phyloP scores from a whole-genome alignment of 2,888 invertebrate genomes.

The Mamestra brassicae region DNA sequence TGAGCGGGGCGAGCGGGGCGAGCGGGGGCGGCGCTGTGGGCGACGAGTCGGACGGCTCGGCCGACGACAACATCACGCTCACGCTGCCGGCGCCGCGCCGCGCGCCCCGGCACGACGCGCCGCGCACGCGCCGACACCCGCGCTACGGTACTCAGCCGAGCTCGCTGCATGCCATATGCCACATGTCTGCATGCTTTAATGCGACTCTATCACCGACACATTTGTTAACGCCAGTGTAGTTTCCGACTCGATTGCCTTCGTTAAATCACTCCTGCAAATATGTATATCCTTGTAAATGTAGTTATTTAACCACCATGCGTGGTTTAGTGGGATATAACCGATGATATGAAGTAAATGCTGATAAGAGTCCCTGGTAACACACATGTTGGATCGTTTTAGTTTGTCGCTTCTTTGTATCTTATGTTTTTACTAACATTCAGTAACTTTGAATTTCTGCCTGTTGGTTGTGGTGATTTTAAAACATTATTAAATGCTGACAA shows the following conservation, averaged over 20 bases:
- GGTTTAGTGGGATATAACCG: constrained; percentile 12
- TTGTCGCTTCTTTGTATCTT: constrained; percentile 33
- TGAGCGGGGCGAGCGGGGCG: constrained; percentile 28
- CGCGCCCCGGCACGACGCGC: constrained; percentile 29
- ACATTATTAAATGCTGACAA: constrained; percentile 10
- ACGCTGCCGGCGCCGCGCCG: constrained; percentile 86
- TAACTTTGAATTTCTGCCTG: constrained; percentile 33
- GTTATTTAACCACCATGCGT: constrained; percentile 8
- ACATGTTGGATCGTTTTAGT: constrained; percentile 18
- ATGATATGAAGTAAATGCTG: neutral
- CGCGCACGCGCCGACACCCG: constrained; percentile 64
- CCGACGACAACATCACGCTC: constrained; percentile 91
- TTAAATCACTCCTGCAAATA: neutral
- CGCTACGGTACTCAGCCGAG: constrained; percentile 76
- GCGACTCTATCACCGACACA: constrained; percentile 16
- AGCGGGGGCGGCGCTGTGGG: constrained; percentile 64
- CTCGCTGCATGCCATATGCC: constrained; percentile 58
- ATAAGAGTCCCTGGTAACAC: constrained; percentile 17
- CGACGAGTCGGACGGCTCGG: constrained; percentile 90
- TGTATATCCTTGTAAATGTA: neutral
- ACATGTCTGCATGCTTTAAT: constrained; percentile 52
- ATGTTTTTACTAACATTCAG: constrained; percentile 32
- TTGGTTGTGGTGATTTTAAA: constrained; percentile 13
- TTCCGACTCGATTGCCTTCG: neutral
- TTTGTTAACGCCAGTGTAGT: constrained; percentile 1